Base-by-base conservation (phyloP, 1,140 invertebrate species). In the Drosophila setifemur region DNA sequence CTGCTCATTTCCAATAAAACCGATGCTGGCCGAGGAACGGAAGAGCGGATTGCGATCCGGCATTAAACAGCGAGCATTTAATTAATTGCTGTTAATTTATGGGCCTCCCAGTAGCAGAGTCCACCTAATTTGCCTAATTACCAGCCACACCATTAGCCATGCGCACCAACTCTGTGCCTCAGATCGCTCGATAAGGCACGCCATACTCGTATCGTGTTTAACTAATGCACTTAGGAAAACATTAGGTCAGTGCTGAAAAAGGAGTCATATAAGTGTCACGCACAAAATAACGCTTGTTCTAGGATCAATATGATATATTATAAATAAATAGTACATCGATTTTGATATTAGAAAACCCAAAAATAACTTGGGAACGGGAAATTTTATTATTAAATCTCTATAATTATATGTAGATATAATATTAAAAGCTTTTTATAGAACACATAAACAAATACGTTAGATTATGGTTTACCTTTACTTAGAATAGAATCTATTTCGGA, bases 61-160 rank as follows among this genome's bases (percentile, higher is more conserved):
- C 54, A 37, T 48, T 68, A 45, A 48, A 18, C 47, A 54, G 37
- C 39, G 54, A 54, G 45, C 57, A 31, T 68, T 64, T 72, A 72
- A 85, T 85, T 83, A 75, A 72, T 85, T 60, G 66, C 53, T 57
- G 54, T 61, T 77, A 54, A 71, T 68, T 79, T 77, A 43, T 74
- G 61, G 52, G 77, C 44, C 52, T 26, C 16, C 40, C 64, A 55
- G 61, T 31, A 49, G 26, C 42, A 48, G 55, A 64, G 74, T 72
- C 71, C 72, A 72, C 54, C 82, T 85, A 79, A 85, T 85, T 85
- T 79, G 31, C 54, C 71, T 85, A 85, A 85, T 85, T 85, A 86
- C 75, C 57, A 35, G 37, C 64, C 71, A 85, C 70, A 67, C 74
- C 79, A 82, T 78, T 74, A 85, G 58, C 55, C 55, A 72, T 64